Conservation (phyloP, 23 tunicate genomes). For the Trididemnum nubilum region DNA sequence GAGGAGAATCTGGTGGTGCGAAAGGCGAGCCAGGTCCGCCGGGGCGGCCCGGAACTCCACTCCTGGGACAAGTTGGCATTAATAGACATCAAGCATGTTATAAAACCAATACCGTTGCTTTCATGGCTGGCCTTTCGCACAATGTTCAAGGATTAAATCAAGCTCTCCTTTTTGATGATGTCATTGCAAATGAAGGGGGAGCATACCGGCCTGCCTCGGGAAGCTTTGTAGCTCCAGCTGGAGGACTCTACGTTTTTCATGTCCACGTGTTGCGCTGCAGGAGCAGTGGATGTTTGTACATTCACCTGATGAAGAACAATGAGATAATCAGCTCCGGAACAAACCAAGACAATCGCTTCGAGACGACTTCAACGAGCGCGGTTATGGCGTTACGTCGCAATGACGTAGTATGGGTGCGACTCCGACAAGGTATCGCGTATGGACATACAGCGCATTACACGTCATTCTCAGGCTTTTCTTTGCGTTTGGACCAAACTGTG, state of each 20-base stretch:
- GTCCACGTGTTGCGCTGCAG: constrained; percentile 85
- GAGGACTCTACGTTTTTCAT: constrained; percentile 91
- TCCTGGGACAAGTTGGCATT: neutral
- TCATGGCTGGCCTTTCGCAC: constrained; percentile 88
- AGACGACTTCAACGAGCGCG: constrained; percentile 89
- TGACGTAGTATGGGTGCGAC: constrained; percentile 93
- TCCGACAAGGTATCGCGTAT: constrained; percentile 86
- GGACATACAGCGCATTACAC: constrained; percentile 89
- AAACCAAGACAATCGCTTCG: constrained; percentile 86
- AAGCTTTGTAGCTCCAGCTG: constrained; percentile 88
- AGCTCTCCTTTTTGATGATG: constrained; percentile 80
- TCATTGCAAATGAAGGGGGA: constrained; percentile 72
- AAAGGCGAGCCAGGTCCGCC: constrained; percentile 81
- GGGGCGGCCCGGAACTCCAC: constrained; percentile 49
- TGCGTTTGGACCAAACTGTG: constrained; percentile 23
- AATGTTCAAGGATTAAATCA: constrained; percentile 75
- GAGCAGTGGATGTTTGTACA: constrained; percentile 71
- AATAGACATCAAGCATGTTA: constrained; percentile 31
- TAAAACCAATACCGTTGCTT: constrained; percentile 59
- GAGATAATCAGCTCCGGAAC: constrained; percentile 85
- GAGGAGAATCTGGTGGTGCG: constrained; percentile 47
- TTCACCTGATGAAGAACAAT: constrained; percentile 86
- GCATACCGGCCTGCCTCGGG: constrained; percentile 85
- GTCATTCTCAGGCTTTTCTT: constrained; percentile 90
- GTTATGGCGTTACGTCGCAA: constrained; percentile 70